Conservation (phyloP, 2,113 vertebrate genomes). For the Daphoenositta chrysoptera region DNA sequence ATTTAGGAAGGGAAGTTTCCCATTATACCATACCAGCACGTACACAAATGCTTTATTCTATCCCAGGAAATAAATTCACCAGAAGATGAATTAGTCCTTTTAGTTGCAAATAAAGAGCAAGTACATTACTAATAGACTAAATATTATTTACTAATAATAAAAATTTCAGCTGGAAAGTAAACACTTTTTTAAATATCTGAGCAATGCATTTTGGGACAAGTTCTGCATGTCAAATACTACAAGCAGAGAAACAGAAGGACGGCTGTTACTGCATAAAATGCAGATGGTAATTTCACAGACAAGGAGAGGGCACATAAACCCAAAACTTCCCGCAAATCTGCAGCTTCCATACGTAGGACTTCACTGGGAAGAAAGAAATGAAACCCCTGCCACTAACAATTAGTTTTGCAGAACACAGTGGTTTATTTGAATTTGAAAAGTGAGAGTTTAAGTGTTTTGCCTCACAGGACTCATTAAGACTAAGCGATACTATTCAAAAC, state of each 20-base stretch:
- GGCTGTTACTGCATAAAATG: not conserved
- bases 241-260: not conserved
- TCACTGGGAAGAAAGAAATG: not conserved
- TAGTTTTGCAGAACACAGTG: not conserved
- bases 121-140: not conserved
- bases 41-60: not conserved
- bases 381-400: not conserved
- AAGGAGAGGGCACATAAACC: not conserved
- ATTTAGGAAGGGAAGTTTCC: not conserved
- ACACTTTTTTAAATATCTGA: not conserved
- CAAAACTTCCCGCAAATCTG: not conserved
- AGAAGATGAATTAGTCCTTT: not conserved
- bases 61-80: not conserved
- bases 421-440: slow-evolving; percentile 41
- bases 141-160: not conserved
- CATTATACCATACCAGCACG: not conserved
- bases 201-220: not conserved
- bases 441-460: slow-evolving; percentile 37
- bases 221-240: not conserved
- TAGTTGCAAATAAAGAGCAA: not conserved
- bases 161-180: not conserved
- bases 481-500: not conserved
- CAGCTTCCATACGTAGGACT: not conserved
- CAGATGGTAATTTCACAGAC: not conserved
- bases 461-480: not conserved